Base-by-base conservation (phyloP, 2,888 invertebrate species). In the Steinernema scapterisci region DNA sequence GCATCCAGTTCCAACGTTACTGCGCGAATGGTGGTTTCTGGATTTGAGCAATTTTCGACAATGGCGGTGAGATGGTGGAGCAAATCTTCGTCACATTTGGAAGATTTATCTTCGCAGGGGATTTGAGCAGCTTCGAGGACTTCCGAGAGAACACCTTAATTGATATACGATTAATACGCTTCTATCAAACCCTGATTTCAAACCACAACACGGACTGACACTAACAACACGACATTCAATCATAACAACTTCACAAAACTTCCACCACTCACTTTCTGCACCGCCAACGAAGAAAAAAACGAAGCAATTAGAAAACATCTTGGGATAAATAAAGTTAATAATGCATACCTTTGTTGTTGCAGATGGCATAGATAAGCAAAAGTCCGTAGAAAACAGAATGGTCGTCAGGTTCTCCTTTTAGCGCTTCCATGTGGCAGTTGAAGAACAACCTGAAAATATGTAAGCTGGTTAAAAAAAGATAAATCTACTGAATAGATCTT, bases 371-470 rank as follows among this genome's bases (percentile, higher is more conserved):
- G 51, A 97, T 91, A 76, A 97, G 90, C 89, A 95, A 94, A 19
- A 97, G 90, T 2, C 93, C 93, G 88, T 97, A 94, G 76, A 99
- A 90, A 6, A 96, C 93, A 63, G 93, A 92, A 88, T 97, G 97
- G 90, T 99, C 97, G 89, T 96, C 96, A 87, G 95, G 95, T 13
- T 91, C 91, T 87, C 95, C 94, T 86, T 94, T 93, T 81, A 97
- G 90, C 0, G 95, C 92, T 83, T 93, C 92, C 77, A 95, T 90
- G 71, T 97, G 92, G 5, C 94, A 93, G 88, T 95, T 94, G 81
- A 97, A 90, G 89, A 96, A 96, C 0, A 95, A 93, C 70, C 85
- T 81, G 45, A 31, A 73, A 56, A 54, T n/a, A n/a, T n/a, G n/a
- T n/a, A n/a, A n/a, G n/a, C n/a, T n/a, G n/a, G n/a, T n/a, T n/a